Evolutionary conservation across 2,888 invertebrate species (phyloP).

Genomic region (Dryobota labecula): DNA sequence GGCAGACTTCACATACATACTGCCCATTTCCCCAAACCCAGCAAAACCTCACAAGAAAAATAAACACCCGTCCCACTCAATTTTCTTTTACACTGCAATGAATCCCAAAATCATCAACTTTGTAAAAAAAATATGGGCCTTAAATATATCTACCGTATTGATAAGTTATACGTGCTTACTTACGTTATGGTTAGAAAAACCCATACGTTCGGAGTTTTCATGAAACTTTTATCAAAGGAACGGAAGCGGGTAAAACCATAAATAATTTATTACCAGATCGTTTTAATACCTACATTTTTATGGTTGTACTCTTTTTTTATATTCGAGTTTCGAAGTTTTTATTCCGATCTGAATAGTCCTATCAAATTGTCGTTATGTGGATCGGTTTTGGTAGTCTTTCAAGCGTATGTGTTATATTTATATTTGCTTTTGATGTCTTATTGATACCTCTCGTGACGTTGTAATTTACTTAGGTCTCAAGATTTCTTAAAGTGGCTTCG

Average conservation of each 20-base stretch:
- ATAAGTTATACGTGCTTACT: conserved; percentile 67
- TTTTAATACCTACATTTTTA: conserved; percentile 73
- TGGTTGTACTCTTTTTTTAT: conserved; percentile 68
- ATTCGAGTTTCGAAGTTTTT: conserved; percentile 65
- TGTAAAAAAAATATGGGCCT: conserved; percentile 63
- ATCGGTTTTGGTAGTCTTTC: conserved; percentile 51
- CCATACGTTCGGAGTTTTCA: conserved; percentile 68
- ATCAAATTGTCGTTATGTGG: conserved; percentile 62
- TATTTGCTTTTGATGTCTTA: conserved; percentile 22
- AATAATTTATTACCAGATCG: conserved; percentile 73
- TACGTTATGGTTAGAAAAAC: conserved; percentile 63
- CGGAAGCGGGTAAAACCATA: conserved; percentile 65
- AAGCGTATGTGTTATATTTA: conserved; percentile 43
- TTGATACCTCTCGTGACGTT: not conserved
- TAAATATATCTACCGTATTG: conserved; percentile 59
- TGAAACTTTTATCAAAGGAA: conserved; percentile 73
- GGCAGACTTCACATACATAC: not conserved
- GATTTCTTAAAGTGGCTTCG: not conserved
- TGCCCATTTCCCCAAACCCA: not conserved
- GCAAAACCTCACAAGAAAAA: conserved; percentile 10
- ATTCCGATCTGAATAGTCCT: conserved; percentile 68
- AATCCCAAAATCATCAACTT: conserved; percentile 60
- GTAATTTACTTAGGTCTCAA: not conserved
- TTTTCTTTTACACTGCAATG: conserved; percentile 56
- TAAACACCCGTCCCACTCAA: conserved; percentile 37